A percentile compares a stretch with the other conserved stretches of the same genome.
These are phyloP conservation scores for Aphelinus atriplicis DNA, from an alignment of 1,140 invertebrate species.

Conservation along the genomic window DNA sequence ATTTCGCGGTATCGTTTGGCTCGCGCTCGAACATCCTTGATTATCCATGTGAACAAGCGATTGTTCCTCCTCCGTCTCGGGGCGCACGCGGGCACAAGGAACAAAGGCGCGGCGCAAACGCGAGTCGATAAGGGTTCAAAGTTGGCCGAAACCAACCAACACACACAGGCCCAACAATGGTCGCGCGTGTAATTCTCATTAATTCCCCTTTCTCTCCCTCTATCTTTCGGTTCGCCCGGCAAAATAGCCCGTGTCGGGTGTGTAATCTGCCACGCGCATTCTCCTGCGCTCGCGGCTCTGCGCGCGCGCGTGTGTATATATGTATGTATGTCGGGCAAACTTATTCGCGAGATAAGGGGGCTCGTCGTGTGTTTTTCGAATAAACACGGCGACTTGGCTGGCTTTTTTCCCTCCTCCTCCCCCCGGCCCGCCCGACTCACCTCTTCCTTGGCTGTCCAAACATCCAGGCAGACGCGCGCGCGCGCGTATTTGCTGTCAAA, in stretches of 20 bases:
- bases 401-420: background rate
- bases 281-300: background rate
- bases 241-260: background rate
- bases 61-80: slow-evolving; percentile 4
- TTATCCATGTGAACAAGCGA: background rate
- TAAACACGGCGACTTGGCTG: background rate
- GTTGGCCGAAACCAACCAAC: background rate
- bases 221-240: background rate
- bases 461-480: background rate
- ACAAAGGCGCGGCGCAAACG: background rate
- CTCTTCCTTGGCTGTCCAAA: slow-evolving; percentile 3
- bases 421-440: background rate
- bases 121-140: slow-evolving; percentile 14
- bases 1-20: background rate
- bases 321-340: too few relatives aligned
- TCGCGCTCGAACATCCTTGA: background rate
- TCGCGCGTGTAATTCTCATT: background rate
- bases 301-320: background rate
- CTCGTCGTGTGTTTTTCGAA: slow-evolving; percentile 16
- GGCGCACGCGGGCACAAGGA: background rate
- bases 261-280: slow-evolving; percentile 10
- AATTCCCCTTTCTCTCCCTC: background rate
- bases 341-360: background rate
- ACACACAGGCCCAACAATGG: background rate
- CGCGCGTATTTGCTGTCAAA: slow-evolving; percentile 25